Evolutionary conservation across 2,888 invertebrate species (phyloP), one percentile per base, ranked within the genome.

Genomic region (Dione juno): DNA sequence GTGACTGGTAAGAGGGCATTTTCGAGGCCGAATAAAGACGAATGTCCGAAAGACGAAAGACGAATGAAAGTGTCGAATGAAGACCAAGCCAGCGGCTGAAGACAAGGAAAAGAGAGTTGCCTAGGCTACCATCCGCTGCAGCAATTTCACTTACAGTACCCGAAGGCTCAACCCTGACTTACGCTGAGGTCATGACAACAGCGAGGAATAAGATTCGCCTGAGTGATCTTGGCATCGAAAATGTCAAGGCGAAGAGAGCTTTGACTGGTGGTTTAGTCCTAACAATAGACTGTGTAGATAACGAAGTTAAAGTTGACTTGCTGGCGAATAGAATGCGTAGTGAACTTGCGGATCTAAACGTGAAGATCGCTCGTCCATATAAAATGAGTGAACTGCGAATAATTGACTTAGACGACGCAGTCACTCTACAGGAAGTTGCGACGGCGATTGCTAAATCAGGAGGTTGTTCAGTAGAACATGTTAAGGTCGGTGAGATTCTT

Each of bases 311-410:
- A 40, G 64, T 65, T 5, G 66, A 74, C 45, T 3, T n/a, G 1
- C 19, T 71, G 8, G 71, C 73, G 1, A 43, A 16, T 1, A 48
- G 40, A 6, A 43, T 74, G 14, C 54, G 67, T 7, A 58, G 45
- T 10, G 70, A 41, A 6, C 64, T 70, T n/a, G 28, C 35, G 9
- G 58, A 64, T 11, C 11, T 68, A 3, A 37, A 53, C 0, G 70
- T 72, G 9, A 45, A 43, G 28, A 67, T 72, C 7, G 48, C 53
- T 35, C 61, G 68, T 7, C 69, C 71, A 11, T 43, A 53, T 0
- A 71, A 74, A 66, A 69, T 43, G 53, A 71, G 66, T 0, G 71
- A 71, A 48, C 19, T 71, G 7, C 48, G 68, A 28, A 28, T 74
- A 10, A 57, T 37, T 40, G 69, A 65, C 19, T 63, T 74, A 13